Percentiles rank a stretch among this genome's conserved stretches.
Conservation (phyloP, 2,888 invertebrate species). For the Allolobophora icterica region DNA sequence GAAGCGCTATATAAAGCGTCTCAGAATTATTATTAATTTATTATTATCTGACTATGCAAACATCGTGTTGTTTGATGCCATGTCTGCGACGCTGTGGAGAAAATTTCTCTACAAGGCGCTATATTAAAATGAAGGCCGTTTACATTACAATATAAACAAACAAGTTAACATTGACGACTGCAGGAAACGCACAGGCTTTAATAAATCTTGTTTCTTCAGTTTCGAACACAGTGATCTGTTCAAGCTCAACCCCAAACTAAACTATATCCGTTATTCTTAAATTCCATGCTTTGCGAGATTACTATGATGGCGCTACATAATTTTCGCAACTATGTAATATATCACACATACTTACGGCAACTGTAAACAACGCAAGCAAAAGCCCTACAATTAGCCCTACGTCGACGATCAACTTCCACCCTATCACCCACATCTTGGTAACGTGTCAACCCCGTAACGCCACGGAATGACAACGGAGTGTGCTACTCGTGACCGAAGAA, state of each 20-base stretch:
- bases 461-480: background rate
- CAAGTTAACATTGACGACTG: background rate
- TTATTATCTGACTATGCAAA: no score
- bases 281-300: background rate
- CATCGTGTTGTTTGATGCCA: no score
- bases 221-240: background rate
- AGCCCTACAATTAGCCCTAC: background rate
- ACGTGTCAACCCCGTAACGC: background rate
- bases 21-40: background rate
- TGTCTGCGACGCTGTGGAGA: no score
- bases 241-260: background rate
- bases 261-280: background rate
- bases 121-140: no score
- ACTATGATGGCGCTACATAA: background rate
- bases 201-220: background rate
- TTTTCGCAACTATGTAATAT: background rate
- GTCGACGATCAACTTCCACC: background rate
- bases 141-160: background rate
- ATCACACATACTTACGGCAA: background rate
- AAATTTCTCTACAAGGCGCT: no score
- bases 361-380: slow-evolving; percentile 1
- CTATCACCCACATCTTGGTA: background rate
- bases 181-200: background rate
- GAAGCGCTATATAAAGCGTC: background rate
- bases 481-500: no score